Conservation (phyloP, 2,113 vertebrate species). For the Herpetotheres cachinnans region DNA sequence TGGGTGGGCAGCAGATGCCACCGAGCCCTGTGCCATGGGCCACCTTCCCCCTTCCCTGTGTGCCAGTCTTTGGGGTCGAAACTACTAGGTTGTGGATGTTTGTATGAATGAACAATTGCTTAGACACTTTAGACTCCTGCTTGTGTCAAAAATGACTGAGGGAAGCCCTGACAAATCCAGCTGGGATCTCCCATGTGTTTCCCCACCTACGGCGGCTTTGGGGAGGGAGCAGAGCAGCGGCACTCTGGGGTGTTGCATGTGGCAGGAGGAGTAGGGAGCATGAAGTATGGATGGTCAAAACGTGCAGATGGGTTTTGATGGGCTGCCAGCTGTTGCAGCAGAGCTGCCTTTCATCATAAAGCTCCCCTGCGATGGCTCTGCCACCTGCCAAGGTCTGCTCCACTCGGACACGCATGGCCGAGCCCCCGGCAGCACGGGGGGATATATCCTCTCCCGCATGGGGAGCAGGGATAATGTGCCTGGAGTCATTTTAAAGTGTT, state of each 20-base stretch:
- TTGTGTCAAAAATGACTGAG: no score
- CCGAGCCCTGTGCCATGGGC: neutral
- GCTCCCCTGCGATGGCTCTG: accelerated
- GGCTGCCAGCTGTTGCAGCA: neutral
- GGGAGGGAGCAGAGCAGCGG: neutral
- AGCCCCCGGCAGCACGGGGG: accelerated
- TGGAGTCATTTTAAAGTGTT: neutral
- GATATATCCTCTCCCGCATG: accelerated
- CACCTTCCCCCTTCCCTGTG: neutral
- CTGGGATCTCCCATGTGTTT: neutral
- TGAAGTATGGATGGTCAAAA: neutral
- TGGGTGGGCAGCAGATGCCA: neutral
- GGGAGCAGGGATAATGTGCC: neutral
- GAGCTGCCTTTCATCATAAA: neutral
- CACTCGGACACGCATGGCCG: accelerated
- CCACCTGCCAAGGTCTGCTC: neutral
- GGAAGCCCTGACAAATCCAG: neutral
- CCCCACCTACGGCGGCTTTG: neutral
- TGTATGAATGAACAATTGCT: neutral
- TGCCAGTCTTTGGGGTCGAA: neutral
- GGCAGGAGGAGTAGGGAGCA: neutral
- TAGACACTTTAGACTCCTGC: neutral
- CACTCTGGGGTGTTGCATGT: neutral
- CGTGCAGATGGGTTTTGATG: neutral
- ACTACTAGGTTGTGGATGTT: neutral